phyloP scores from a whole-genome alignment of 1,140 invertebrate genomes.

The Drosophila seguyi region DNA sequence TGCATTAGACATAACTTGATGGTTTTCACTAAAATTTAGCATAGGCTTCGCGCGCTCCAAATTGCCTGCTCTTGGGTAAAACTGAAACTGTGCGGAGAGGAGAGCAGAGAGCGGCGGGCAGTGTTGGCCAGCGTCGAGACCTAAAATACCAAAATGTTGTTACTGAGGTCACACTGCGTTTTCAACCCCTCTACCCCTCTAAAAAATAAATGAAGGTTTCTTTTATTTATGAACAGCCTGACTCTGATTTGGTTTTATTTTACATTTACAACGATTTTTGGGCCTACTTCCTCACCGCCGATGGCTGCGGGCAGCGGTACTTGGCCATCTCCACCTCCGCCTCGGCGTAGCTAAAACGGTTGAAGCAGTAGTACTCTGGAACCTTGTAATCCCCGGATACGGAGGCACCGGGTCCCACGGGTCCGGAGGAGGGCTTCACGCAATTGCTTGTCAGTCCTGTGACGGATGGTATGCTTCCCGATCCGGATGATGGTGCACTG shows the following conservation, averaged over 20 bases:
- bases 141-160: not conserved
- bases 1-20: not conserved
- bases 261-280: constrained; percentile 20
- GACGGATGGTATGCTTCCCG: constrained; percentile 80
- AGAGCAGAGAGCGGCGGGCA: constrained; percentile 45
- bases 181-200: not conserved
- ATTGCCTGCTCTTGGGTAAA: constrained; percentile 58
- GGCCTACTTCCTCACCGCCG: constrained; percentile 68
- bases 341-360: constrained; percentile 92
- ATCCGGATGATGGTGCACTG: constrained; percentile 18
- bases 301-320: constrained; percentile 90
- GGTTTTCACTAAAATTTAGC: constrained; percentile 2
- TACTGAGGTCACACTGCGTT: not conserved
- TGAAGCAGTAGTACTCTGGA: constrained; percentile 94
- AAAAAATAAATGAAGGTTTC: constrained; percentile 17
- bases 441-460: constrained; percentile 88
- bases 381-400: constrained; percentile 92
- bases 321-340: constrained; percentile 94
- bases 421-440: constrained; percentile 86
- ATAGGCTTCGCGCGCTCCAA: constrained; percentile 48
- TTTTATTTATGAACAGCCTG: constrained; percentile 30
- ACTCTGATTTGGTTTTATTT: constrained; percentile 41
- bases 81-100: constrained; percentile 44
- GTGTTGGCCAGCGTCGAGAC: constrained; percentile 20
- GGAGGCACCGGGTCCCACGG: constrained; percentile 91